Conservation (phyloP, 2,113 vertebrate species). For the Varanus salvator region DNA sequence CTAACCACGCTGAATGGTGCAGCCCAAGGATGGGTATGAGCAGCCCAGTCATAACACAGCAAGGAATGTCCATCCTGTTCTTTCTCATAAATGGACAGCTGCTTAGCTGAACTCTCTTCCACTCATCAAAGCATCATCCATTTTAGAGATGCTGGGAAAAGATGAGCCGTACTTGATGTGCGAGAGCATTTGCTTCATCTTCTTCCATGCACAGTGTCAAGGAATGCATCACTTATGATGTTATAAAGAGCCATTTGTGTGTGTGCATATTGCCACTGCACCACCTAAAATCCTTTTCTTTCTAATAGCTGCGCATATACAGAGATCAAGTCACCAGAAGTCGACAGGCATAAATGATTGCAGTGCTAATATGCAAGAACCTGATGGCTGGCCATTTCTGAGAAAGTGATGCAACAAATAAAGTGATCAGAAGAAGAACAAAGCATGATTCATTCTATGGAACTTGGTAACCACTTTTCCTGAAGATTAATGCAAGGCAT, state of each 20-base stretch:
- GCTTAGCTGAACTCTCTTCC: background rate
- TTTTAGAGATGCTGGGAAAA: constrained; percentile 2
- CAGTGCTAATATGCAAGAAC: background rate
- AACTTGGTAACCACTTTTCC: background rate
- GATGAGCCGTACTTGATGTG: background rate
- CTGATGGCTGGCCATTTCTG: background rate
- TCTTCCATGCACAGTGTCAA: background rate
- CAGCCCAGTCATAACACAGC: background rate
- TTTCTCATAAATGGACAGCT: background rate
- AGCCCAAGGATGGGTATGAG: background rate
- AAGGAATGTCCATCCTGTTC: background rate
- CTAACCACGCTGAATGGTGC: rapidly evolving
- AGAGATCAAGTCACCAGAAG: background rate
- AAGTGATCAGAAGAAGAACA: background rate
- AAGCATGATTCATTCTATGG: background rate
- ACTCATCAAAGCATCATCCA: background rate
- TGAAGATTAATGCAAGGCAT: no score
- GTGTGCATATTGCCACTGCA: background rate
- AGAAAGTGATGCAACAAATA: background rate
- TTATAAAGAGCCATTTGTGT: background rate
- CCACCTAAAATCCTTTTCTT: background rate
- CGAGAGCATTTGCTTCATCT: background rate
- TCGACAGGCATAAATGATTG: background rate
- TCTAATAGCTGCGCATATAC: background rate
- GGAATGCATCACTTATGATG: background rate